phyloP scores from a whole-genome alignment of 2,888 invertebrate species.

The Scaptomyza reducta region DNA sequence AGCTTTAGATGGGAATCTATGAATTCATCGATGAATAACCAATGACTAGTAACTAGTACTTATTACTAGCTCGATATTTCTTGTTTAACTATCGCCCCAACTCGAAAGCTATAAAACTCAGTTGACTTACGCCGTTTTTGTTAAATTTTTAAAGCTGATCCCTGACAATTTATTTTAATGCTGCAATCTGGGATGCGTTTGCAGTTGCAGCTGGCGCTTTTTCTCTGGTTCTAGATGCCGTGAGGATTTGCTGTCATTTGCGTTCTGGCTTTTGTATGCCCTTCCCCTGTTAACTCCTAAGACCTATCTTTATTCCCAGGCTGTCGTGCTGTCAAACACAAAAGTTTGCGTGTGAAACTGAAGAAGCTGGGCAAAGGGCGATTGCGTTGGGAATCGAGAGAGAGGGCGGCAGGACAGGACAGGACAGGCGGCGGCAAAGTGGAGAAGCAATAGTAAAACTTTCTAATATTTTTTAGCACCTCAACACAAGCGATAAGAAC shows the following conservation, averaged over 20 bases:
- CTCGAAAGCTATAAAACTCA: neutral
- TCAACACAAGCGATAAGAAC: conserved; percentile 73
- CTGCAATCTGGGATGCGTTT: conserved; percentile 55
- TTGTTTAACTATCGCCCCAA: neutral
- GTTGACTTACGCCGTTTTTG: neutral
- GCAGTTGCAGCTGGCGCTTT: conserved; percentile 10
- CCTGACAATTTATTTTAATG: conserved; percentile 70
- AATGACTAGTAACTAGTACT: too few relatives aligned
- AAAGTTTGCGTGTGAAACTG: conserved; percentile 59
- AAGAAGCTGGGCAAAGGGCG: conserved; percentile 23
- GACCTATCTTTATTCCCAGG: neutral
- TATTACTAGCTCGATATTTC: neutral
- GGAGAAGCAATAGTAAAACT: conserved; percentile 55
- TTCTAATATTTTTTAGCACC: conserved; percentile 79
- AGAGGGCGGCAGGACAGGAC: neutral
- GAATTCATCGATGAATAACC: neutral
- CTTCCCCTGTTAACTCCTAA: neutral
- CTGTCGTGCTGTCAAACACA: conserved; percentile 65
- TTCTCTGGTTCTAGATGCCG: conserved; percentile 25
- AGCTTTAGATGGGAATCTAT: too few relatives aligned
- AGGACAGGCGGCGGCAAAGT: neutral
- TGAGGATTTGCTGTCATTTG: conserved; percentile 77
- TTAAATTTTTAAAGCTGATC: conserved; percentile 46
- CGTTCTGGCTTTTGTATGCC: conserved; percentile 33
- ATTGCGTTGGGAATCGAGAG: conserved; percentile 13